Percentiles rank a stretch among this genome's conserved stretches.
Conservation (phyloP, 2,888 invertebrate genomes). For the Pollenia labialis region DNA sequence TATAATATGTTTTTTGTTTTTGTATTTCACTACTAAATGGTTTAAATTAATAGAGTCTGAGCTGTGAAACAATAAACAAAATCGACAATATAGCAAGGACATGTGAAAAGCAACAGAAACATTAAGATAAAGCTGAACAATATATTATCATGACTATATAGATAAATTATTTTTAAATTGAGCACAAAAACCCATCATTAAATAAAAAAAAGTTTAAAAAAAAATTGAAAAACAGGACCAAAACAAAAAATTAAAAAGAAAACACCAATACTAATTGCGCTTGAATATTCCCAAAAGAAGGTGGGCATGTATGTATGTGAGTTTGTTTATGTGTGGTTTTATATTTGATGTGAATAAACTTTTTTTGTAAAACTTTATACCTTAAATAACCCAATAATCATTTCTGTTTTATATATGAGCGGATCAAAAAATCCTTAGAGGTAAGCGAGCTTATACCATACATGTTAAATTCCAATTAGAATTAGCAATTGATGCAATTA, state of each 20-base stretch:
- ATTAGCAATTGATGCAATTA: too few relatives aligned
- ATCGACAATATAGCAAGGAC: constrained; percentile 10
- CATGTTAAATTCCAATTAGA: too few relatives aligned
- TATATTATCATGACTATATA: constrained; percentile 41
- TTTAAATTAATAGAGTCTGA: constrained; percentile 43
- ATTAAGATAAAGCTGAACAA: constrained; percentile 22
- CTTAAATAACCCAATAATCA: background rate
- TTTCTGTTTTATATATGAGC: background rate
- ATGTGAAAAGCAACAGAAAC: background rate
- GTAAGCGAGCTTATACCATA: too few relatives aligned
- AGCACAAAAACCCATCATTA: constrained; percentile 52
- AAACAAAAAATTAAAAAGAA: background rate
- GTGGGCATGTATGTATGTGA: background rate
- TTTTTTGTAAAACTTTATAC: constrained; percentile 8
- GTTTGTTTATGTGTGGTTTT: background rate
- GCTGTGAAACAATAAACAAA: constrained; percentile 51
- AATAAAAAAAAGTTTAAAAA: constrained; percentile 30
- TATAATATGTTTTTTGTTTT: background rate
- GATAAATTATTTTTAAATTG: constrained; percentile 53
- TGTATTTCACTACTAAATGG: constrained; percentile 10
- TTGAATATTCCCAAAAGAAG: constrained; percentile 27
- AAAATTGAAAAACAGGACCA: constrained; percentile 1
- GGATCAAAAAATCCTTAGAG: too few relatives aligned
- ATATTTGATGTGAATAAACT: constrained; percentile 1
- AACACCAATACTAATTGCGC: constrained; percentile 38